Base-by-base conservation (phyloP, 1,140 invertebrate species). In the Drosophila ogumai region DNA sequence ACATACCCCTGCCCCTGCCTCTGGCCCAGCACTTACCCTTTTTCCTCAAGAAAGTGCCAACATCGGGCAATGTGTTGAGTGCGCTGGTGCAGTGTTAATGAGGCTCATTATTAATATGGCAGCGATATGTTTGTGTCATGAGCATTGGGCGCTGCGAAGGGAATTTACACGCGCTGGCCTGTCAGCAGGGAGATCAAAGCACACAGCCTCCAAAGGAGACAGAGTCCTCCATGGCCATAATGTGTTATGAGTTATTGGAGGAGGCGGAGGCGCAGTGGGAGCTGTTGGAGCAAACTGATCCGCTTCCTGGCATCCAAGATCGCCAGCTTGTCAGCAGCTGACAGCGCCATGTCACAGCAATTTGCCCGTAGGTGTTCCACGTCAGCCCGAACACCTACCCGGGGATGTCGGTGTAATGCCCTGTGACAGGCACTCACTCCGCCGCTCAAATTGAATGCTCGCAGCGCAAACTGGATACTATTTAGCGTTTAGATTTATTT, bases 21-120 rank as follows among this genome's bases (percentile, higher is more conserved):
- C 12, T 31, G 34, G 9, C 19, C 43, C 22, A 9, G 46, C 49
- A 54, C 52, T 63, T 56, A 59, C 15, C 60, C 54, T 34, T 41
- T 56, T 56, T 13, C 28, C 36, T 49, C 8, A 50, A 41, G 58
- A 75, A 63, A 76, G 60, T 76, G 72, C 47, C 41, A 63, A 50
- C 65, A 75, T 57, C 17, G 78, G 47, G 63, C 50, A 82, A 79
- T 79, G 82, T 82, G 79, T 82, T 79, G 84, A 73, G 80, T 82
- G 71, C 34, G 44, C 50, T 65, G 57, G 49, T 82, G 73, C 78
- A 84, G 68, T 88, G 85, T 81, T 90, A 90, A 90, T 90, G 85
- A 90, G 85, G 58, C 85, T 90, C 85, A 90, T 90, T 90, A 88
- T 85, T 88, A 85, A 88, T 85, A 88, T 90, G 78, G 81, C 69